These are phyloP conservation scores for Drosophila yooni DNA, from an alignment of 2,888 invertebrate genomes.

Conservation along the genomic window DNA sequence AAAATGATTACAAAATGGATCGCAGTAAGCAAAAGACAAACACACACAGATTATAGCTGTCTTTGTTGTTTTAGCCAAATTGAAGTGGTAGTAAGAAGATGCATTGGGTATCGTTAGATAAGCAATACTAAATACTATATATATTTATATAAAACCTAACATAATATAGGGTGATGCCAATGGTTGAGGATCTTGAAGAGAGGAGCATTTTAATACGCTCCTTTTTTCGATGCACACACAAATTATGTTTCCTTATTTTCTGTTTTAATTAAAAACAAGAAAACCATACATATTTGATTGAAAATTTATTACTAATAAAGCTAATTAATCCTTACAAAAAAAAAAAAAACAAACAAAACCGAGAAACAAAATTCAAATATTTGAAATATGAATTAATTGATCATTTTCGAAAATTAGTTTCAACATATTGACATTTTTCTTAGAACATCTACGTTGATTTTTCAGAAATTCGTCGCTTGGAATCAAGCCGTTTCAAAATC, in stretches of 20 bases:
- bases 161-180: constrained; percentile 47
- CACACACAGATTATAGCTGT: constrained; percentile 9
- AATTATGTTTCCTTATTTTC: constrained; percentile 54
- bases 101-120: constrained; percentile 32
- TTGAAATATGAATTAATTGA: constrained; percentile 20
- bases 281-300: constrained; percentile 55
- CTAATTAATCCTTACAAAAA: constrained; percentile 53
- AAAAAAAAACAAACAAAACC: constrained; percentile 10
- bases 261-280: constrained; percentile 42
- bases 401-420: background rate
- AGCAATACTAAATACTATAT: constrained; percentile 57
- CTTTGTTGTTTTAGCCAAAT: constrained; percentile 35
- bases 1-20: constrained; percentile 18
- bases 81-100: constrained; percentile 14
- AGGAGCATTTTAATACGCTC: constrained; percentile 14
- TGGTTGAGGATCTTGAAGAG: constrained; percentile 34
- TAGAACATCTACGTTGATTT: constrained; percentile 11
- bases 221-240: constrained; percentile 21
- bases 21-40: constrained; percentile 34
- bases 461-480: constrained; percentile 11
- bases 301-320: constrained; percentile 67
- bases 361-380: constrained; percentile 28
- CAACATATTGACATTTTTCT: constrained; percentile 2
- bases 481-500: constrained; percentile 2
- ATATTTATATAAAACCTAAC: constrained; percentile 24